phyloP scores from a whole-genome alignment of 1,140 invertebrate species.

The Brachionus plicatilis region DNA sequence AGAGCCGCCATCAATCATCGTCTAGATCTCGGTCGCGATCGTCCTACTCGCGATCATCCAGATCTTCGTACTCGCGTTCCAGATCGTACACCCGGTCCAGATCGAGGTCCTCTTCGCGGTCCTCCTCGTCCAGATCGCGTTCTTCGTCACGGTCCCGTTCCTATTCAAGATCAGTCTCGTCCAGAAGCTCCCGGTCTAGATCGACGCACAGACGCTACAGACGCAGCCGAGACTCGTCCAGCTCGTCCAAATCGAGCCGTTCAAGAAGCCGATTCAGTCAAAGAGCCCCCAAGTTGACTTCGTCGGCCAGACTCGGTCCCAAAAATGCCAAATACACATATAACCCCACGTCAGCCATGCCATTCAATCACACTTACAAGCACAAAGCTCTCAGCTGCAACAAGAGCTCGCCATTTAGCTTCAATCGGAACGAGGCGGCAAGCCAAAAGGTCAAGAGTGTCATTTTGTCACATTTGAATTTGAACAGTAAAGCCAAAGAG shows the following conservation, averaged over 20 bases:
- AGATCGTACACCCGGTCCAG: neutral
- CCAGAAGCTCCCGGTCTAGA: neutral
- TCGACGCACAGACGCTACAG: neutral
- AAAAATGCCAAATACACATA: neutral
- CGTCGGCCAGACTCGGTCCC: neutral
- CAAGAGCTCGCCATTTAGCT: neutral
- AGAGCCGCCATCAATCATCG: neutral
- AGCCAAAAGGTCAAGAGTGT: neutral
- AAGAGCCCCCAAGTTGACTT: slow-evolving; percentile 2
- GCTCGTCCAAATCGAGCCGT: neutral
- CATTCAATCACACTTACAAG: neutral
- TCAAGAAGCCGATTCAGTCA: neutral
- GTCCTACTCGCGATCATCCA: neutral
- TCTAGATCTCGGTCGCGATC: neutral
- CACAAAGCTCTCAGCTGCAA: neutral
- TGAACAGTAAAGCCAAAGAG: slow-evolving; percentile 25
- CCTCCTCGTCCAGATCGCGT: neutral
- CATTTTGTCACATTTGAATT: slow-evolving; percentile 22
- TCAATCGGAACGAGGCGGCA: neutral
- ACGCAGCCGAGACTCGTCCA: neutral
- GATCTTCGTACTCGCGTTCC: neutral
- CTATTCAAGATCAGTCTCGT: neutral
- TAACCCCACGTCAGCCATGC: neutral
- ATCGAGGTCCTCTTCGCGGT: neutral
- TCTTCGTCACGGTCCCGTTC: neutral